Percentiles rank a stretch among this genome's conserved stretches.
Conservation (phyloP, 1,140 invertebrate species). For the Kradibia gibbosae region DNA sequence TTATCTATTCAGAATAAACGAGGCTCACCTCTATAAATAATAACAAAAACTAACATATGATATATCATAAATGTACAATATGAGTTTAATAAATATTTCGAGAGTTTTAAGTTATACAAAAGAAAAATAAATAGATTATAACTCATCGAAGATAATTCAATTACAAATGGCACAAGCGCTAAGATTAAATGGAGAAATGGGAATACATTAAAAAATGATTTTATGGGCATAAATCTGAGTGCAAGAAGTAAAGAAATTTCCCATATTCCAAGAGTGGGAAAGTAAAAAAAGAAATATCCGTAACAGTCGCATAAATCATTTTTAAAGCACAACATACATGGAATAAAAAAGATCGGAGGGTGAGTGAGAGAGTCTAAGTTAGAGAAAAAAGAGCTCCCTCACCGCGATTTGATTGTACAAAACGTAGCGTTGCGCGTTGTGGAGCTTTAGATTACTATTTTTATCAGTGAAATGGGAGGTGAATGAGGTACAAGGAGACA, state of each 20-base stretch:
- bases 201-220: background rate
- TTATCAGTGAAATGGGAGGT: conserved; percentile 37
- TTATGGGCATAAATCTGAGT: too few species aligned
- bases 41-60: too few species aligned
- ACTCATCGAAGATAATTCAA: background rate
- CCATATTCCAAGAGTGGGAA: background rate
- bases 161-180: background rate
- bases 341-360: background rate
- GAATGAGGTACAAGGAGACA: background rate
- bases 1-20: too few species aligned
- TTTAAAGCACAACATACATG: background rate
- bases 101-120: too few species aligned
- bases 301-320: conserved; percentile 41
- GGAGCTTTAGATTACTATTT: conserved; percentile 47
- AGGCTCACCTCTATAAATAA: too few species aligned
- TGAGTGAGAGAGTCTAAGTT: background rate
- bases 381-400: background rate
- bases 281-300: background rate
- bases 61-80: too few species aligned
- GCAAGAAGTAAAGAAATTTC: background rate
- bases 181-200: background rate
- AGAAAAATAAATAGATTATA: too few species aligned
- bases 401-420: background rate
- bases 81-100: too few species aligned
- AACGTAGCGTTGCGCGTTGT: conserved; percentile 2